These are phyloP conservation scores for Apocheima hispidaria DNA, from an alignment of 2,888 invertebrate genomes.

Conservation along the genomic window DNA sequence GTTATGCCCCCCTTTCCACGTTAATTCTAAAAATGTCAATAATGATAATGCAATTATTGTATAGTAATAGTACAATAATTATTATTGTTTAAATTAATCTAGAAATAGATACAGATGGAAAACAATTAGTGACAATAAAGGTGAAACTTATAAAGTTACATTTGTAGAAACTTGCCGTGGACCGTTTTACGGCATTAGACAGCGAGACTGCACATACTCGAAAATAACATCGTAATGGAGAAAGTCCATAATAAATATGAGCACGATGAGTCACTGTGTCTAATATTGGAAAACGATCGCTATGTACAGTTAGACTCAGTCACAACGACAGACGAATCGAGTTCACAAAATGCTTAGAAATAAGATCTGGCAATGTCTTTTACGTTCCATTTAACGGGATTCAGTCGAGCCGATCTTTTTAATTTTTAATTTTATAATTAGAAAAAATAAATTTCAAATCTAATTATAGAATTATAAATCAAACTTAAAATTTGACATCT, in stretches of 20 bases:
- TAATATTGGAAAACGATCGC: slow-evolving; percentile 34
- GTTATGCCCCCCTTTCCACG: slow-evolving; percentile 71
- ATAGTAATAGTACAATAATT: slow-evolving; percentile 80
- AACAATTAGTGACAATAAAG: slow-evolving; percentile 79
- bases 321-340: slow-evolving; percentile 75
- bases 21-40: slow-evolving; percentile 76
- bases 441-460: slow-evolving; percentile 3
- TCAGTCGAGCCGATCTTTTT: neutral
- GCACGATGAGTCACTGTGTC: slow-evolving; percentile 28
- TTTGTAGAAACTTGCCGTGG: slow-evolving; percentile 55
- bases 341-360: slow-evolving; percentile 71
- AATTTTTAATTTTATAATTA: slow-evolving; percentile 53
- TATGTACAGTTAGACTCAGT: slow-evolving; percentile 50
- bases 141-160: slow-evolving; percentile 80
- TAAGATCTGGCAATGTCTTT: slow-evolving; percentile 77
- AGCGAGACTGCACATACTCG: slow-evolving; percentile 42
- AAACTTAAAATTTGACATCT: neutral
- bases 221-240: slow-evolving; percentile 43
- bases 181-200: slow-evolving; percentile 52
- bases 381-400: slow-evolving; percentile 53
- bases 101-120: slow-evolving; percentile 80
- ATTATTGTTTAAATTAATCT: slow-evolving; percentile 74
- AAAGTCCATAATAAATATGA: slow-evolving; percentile 35
- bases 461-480: neutral
- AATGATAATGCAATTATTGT: slow-evolving; percentile 79